These are phyloP conservation scores for Oxytorus armatus DNA, from an alignment of 2,888 invertebrate genomes.

Conservation along the genomic window DNA sequence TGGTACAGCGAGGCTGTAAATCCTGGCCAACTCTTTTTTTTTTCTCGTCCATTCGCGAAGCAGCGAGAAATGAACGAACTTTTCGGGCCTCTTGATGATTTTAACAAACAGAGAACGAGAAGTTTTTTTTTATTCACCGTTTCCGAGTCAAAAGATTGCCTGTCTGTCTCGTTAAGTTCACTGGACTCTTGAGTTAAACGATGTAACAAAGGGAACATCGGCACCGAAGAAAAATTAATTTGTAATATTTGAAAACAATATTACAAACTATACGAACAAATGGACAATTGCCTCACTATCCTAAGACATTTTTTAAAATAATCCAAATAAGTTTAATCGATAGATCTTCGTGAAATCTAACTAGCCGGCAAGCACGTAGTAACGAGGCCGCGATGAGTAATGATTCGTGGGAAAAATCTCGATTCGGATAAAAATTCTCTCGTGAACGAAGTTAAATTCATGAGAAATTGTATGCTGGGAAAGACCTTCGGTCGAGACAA, in stretches of 20 bases:
- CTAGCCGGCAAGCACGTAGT: neutral
- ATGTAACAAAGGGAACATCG: neutral
- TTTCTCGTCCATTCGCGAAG: neutral
- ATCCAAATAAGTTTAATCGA: neutral
- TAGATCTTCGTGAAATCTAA: neutral
- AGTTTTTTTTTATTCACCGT: conserved; percentile 5
- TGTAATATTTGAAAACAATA: neutral
- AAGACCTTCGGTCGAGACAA: conserved; percentile 34
- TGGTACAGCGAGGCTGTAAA: neutral
- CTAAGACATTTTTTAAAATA: neutral
- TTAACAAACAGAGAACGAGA: conserved; percentile 12
- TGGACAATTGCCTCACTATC: no score
- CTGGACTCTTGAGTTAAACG: neutral
- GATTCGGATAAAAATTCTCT: conserved; percentile 7
- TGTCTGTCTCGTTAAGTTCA: neutral
- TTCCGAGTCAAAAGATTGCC: neutral
- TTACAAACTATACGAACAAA: no score
- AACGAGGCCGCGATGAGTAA: neutral
- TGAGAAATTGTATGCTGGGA: conserved; percentile 31
- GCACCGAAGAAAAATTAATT: neutral
- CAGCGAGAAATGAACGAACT: neutral
- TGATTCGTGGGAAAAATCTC: conserved; percentile 35
- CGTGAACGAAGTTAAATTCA: conserved; percentile 25
- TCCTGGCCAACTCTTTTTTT: neutral
- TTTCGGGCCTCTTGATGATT: conserved; percentile 21